phyloP scores from a whole-genome alignment of 1,140 invertebrate genomes.

The Parasteatoda tepidariorum region DNA sequence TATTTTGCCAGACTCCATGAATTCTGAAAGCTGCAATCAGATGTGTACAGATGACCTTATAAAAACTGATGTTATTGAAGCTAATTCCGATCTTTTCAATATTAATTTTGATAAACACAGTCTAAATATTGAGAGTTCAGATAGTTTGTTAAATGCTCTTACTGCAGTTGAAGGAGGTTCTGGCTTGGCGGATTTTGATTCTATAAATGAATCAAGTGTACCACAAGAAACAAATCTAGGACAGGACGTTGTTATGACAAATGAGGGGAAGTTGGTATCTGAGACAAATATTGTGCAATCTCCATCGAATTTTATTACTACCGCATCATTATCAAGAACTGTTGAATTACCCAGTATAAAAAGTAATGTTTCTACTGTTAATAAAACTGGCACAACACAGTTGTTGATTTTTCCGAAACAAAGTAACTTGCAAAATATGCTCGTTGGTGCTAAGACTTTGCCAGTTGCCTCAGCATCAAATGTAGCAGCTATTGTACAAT shows the following conservation, averaged over 20 bases:
- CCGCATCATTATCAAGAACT: slow-evolving; percentile 1
- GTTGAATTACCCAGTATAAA: neutral
- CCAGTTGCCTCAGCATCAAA: slow-evolving; percentile 18
- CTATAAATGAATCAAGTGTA: slow-evolving; percentile 2
- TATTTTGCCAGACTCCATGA: slow-evolving; percentile 30
- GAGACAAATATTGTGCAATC: slow-evolving; percentile 8
- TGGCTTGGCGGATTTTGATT: neutral
- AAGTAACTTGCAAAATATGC: neutral
- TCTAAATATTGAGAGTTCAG: slow-evolving; percentile 14
- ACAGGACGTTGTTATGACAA: neutral
- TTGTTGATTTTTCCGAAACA: slow-evolving; percentile 38
- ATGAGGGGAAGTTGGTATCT: neutral
- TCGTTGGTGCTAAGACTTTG: slow-evolving; percentile 26
- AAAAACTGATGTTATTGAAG: neutral
- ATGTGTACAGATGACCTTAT: slow-evolving; percentile 3
- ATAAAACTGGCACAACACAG: slow-evolving; percentile 14
- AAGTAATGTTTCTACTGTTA: slow-evolving; percentile 1
- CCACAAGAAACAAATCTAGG: neutral
- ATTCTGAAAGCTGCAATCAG: neutral
- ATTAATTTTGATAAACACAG: slow-evolving; percentile 34
- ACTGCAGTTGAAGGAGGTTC: slow-evolving; percentile 4
- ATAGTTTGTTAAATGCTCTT: slow-evolving; percentile 20
- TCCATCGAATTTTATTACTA: slow-evolving; percentile 13
- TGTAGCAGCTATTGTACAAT: slow-evolving; percentile 35
- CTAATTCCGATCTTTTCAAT: slow-evolving; percentile 17